Evolutionary conservation across 2,113 vertebrate species (phyloP).

Genomic region (Peromyscus leucopus): DNA sequence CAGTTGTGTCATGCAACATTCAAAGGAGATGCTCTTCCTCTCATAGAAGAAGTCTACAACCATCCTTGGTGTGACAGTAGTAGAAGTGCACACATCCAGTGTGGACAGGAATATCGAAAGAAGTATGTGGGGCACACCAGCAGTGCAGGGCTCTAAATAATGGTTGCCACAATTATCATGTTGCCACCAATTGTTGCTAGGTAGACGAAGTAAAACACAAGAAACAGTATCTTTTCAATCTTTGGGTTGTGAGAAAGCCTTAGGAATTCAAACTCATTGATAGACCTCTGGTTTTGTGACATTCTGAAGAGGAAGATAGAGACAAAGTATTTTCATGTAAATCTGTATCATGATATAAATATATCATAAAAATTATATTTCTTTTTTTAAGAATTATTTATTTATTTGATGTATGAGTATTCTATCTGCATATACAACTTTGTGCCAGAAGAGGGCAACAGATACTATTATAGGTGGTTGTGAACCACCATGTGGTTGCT

Average conservation of each 20-base stretch:
- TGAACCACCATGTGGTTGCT: too few species aligned
- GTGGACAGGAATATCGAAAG: constrained; percentile 73
- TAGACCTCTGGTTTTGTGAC: background rate
- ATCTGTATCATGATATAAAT: background rate
- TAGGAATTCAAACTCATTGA: background rate
- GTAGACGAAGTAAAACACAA: constrained; percentile 32
- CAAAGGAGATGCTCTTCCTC: constrained; percentile 53
- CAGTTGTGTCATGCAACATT: constrained; percentile 49
- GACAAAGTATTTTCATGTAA: background rate
- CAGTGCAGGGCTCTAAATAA: background rate
- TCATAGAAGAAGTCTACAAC: constrained; percentile 14
- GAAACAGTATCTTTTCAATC: background rate
- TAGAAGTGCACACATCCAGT: constrained; percentile 62
- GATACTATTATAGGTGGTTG: too few species aligned
- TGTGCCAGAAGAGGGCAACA: too few species aligned
- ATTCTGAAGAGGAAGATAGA: background rate
- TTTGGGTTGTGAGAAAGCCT: background rate
- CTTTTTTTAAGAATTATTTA: too few species aligned
- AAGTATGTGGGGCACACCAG: constrained; percentile 54
- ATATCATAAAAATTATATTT: background rate
- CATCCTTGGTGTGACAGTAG: constrained; percentile 56
- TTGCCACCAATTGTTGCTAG: constrained; percentile 29
- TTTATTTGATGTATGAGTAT: too few species aligned
- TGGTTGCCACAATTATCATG: constrained; percentile 41
- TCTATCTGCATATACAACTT: too few species aligned